Percentiles rank a stretch among this genome's conserved stretches.
Conservation (phyloP, 2,113 vertebrate species). For the Peromyscus californicus region DNA sequence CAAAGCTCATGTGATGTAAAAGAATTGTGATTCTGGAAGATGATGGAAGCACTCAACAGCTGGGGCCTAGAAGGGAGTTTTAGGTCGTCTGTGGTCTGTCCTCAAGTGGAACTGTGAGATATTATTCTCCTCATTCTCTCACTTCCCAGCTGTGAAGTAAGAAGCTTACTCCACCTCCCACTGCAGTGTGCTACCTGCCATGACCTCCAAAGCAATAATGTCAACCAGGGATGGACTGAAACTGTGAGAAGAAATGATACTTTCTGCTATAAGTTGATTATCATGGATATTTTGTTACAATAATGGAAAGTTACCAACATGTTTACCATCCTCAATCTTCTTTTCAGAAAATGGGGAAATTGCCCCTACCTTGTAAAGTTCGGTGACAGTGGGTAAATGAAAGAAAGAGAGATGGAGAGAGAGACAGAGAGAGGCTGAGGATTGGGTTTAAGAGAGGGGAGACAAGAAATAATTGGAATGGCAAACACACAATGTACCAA, state of each 20-base stretch:
- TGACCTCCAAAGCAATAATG: neutral
- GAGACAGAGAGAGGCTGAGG: neutral
- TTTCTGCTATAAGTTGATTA: neutral
- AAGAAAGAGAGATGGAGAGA: accelerated
- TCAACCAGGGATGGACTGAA: neutral
- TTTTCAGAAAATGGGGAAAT: neutral
- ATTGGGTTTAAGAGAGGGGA: accelerated
- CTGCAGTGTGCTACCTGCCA: accelerated
- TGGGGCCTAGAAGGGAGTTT: neutral
- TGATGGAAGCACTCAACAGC: neutral
- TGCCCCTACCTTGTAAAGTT: neutral
- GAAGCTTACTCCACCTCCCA: neutral
- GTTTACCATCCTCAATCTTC: neutral
- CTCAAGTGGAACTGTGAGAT: neutral
- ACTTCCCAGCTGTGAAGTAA: accelerated
- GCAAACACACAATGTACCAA: neutral
- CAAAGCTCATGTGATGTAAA: neutral
- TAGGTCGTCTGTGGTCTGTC: neutral
- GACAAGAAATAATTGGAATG: neutral
- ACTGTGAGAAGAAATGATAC: neutral
- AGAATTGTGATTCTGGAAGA: neutral
- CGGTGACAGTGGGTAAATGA: neutral
- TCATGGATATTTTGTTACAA: neutral
- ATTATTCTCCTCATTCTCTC: neutral
- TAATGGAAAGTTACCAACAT: neutral